These are phyloP conservation scores for Leguminivora glycinivorella DNA, from an alignment of 1,140 invertebrate genomes.

Conservation along the genomic window DNA sequence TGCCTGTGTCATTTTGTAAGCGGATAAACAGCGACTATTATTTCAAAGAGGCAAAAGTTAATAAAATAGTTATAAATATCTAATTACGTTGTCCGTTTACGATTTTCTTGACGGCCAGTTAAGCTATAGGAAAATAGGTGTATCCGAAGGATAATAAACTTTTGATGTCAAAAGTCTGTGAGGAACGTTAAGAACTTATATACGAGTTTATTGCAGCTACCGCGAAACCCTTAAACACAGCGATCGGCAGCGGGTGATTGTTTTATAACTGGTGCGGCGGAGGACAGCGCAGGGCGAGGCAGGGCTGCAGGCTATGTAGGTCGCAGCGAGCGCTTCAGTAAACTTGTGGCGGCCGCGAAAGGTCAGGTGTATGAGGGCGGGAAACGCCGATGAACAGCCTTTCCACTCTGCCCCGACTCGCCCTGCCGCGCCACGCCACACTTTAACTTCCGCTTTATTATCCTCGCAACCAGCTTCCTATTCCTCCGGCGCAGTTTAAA, in stretches of 20 bases:
- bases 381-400: conserved; percentile 63
- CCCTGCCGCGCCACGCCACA: conserved; percentile 29
- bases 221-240: conserved; percentile 19
- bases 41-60: not conserved
- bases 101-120: not conserved
- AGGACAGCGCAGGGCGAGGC: conserved; percentile 27
- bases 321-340: conserved; percentile 68
- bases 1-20: not conserved
- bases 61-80: not conserved
- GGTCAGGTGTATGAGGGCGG: conserved; percentile 74
- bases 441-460: conserved; percentile 67
- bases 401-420: conserved; percentile 42
- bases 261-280: conserved; percentile 22
- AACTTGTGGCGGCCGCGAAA: conserved; percentile 67
- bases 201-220: conserved; percentile 22
- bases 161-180: conserved; percentile 23
- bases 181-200: conserved; percentile 25
- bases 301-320: conserved; percentile 59
- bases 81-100: not conserved
- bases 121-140: not conserved
- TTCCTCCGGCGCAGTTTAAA: conserved; percentile 33
- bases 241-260: conserved; percentile 20
- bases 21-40: not conserved
- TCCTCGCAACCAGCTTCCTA: conserved; percentile 43
- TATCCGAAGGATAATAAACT: conserved; percentile 8